Base-by-base conservation (phyloP, 2,797 vertebrate species). In the Serranus cabrilla region DNA sequence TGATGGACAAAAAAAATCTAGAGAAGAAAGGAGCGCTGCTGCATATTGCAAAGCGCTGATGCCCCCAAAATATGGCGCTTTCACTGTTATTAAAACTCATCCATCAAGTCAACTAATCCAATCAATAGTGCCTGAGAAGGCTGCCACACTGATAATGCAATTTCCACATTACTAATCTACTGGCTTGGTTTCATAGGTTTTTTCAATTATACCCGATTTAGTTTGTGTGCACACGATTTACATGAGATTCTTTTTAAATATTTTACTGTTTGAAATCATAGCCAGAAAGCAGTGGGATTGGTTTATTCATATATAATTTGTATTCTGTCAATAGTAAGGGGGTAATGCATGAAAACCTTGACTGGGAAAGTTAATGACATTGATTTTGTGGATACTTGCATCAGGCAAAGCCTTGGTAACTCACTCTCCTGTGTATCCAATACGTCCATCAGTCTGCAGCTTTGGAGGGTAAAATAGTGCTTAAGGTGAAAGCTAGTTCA, bases 71-170 rank as follows among this genome's bases (percentile, higher is more conserved):
- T 71, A 74, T 81, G 65, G 67, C 18, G 42, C 81, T 89, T 85
- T 86, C 74, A 78, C 69, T 56, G 39, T 91, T 87, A 93, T 92
- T 92, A 93, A 92, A 91, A 81, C 77, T 87, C 85, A 89, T 87
- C 90, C 88, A 91, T 91, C 90, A 90, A 85, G 74, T 76, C 74
- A 83, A 87, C 77, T 85, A 89, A 91, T 89, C 78, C 76, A 87
- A 89, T 93, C 90, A 90, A 89, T 84, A 83, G 66, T 40, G 74
- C 66, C 74, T 20, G 60, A 80, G 77, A 80, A 78, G 52, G 81
- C 84, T 78, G 85, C 59, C 76, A 63, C 80, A 75, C 77, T 89
- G 83, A 89, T 87, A 76, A 84, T 87, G 76, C 57, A 80, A 80
- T 87, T 89, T 80, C 82, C 83, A 78, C 67, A 71, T 86, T 67